Conservation (phyloP, 1,140 invertebrate genomes). For the Drosophila bocki region DNA sequence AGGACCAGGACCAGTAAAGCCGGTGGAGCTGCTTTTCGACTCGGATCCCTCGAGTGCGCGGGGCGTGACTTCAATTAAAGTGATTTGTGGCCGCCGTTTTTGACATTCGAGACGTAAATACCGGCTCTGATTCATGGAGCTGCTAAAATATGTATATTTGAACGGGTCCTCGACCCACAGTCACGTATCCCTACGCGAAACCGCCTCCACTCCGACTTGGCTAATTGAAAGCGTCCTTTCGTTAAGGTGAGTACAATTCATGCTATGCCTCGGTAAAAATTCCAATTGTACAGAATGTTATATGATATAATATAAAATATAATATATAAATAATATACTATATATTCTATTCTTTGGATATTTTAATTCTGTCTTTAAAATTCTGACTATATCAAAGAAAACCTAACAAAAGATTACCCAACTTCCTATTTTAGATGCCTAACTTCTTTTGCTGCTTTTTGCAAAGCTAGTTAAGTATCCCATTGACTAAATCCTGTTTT, state of each 20-base stretch:
- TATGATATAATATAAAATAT: background rate
- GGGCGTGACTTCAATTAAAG: conserved; percentile 79
- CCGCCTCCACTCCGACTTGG: background rate
- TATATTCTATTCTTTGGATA: background rate
- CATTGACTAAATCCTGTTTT: background rate
- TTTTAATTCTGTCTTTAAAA: background rate
- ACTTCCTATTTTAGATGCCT: background rate
- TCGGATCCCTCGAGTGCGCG: conserved; percentile 50
- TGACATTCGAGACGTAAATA: conserved; percentile 75
- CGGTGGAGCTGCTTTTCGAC: conserved; percentile 25
- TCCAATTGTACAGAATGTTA: background rate
- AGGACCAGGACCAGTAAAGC: conserved; percentile 3
- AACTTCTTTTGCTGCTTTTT: background rate
- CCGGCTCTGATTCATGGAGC: conserved; percentile 63
- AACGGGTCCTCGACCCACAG: conserved; percentile 20
- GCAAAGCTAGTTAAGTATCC: background rate
- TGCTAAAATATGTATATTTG: conserved; percentile 24
- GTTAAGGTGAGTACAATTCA: conserved; percentile 41
- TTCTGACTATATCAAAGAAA: background rate
- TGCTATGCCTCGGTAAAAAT: background rate
- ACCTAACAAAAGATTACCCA: background rate
- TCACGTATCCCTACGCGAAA: conserved; percentile 11
- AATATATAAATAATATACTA: too few relatives aligned
- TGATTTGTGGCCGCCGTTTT: conserved; percentile 76
- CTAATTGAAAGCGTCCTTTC: conserved; percentile 11